Conservation (phyloP, 2,113 vertebrate species). For the Nannobrachium achirus region DNA sequence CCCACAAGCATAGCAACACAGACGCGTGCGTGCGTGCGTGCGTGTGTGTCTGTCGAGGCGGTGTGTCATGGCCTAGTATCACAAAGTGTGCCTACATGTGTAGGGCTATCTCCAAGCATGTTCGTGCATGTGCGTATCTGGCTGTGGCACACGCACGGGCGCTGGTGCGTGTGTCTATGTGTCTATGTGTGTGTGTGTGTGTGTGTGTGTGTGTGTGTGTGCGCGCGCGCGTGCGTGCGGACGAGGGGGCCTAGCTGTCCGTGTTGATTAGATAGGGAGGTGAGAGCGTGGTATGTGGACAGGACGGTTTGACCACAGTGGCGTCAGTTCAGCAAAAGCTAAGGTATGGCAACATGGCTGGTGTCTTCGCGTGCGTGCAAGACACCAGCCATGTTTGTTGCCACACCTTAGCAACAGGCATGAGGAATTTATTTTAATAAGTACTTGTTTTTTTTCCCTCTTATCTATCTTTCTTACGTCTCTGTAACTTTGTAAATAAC, state of each 20-base stretch:
- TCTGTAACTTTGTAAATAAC: no score
- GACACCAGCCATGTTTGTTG: no score
- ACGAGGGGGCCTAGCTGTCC: conserved; percentile 67
- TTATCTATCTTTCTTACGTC: no score
- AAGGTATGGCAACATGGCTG: no score
- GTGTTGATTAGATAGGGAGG: conserved; percentile 78
- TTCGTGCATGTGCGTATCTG: conserved; percentile 40
- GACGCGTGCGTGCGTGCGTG: conserved; percentile 25
- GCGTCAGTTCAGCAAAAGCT: no score
- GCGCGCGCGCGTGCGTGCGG: conserved; percentile 45
- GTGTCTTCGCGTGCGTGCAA: no score
- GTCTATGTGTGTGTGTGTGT: no score
- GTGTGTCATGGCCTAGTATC: conserved; percentile 28
- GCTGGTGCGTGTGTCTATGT: conserved; percentile 16
- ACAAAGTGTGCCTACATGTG: conserved; percentile 57
- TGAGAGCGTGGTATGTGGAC: conserved; percentile 58
- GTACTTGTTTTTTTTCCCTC: no score
- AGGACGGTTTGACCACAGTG: conserved; percentile 65
- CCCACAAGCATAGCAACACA: no score
- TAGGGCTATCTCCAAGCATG: conserved; percentile 53
- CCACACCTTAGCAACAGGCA: no score
- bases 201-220: conserved; percentile 33
- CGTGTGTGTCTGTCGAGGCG: background rate
- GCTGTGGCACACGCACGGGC: no score
- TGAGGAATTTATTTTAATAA: no score